A percentile compares a stretch with the other conserved stretches of the same genome.
phyloP scores from a whole-genome alignment of 2,797 vertebrate genomes.

The Gorsachius magnificus region DNA sequence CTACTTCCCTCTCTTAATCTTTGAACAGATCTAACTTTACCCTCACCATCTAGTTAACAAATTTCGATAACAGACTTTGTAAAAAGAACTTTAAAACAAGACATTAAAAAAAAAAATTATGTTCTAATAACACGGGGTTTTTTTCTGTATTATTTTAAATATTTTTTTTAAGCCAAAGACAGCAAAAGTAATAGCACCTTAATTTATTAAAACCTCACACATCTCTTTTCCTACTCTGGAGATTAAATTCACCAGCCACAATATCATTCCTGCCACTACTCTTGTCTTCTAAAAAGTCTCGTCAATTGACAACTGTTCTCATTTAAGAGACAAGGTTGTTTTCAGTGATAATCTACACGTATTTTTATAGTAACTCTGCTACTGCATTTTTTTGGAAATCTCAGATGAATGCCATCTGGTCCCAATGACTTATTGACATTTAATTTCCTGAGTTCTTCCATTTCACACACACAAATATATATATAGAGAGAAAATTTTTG shows the following conservation, averaged over 20 bases:
- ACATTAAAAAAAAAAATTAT: background rate
- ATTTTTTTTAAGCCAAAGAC: background rate
- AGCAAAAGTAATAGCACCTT: background rate
- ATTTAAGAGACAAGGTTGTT: slow-evolving; percentile 16
- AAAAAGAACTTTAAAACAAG: background rate
- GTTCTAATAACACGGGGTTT: background rate
- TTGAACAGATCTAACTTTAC: background rate
- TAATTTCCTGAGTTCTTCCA: slow-evolving; percentile 47
- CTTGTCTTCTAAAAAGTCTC: background rate
- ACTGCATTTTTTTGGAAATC: background rate
- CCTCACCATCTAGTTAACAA: background rate
- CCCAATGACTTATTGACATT: slow-evolving; percentile 37
- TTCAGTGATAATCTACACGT: slow-evolving; percentile 3
- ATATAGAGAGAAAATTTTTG: accelerated
- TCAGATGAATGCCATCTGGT: slow-evolving; percentile 39
- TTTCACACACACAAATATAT: background rate
- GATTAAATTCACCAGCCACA: background rate
- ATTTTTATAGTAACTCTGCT: slow-evolving; percentile 30
- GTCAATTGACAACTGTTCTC: background rate
- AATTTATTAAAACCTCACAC: background rate
- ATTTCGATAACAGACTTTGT: background rate
- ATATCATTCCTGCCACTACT: background rate
- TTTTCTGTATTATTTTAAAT: background rate
- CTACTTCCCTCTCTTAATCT: background rate
- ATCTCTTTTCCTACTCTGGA: background rate